Conservation (phyloP, 2,888 invertebrate species). For the Dynastes grantii region DNA sequence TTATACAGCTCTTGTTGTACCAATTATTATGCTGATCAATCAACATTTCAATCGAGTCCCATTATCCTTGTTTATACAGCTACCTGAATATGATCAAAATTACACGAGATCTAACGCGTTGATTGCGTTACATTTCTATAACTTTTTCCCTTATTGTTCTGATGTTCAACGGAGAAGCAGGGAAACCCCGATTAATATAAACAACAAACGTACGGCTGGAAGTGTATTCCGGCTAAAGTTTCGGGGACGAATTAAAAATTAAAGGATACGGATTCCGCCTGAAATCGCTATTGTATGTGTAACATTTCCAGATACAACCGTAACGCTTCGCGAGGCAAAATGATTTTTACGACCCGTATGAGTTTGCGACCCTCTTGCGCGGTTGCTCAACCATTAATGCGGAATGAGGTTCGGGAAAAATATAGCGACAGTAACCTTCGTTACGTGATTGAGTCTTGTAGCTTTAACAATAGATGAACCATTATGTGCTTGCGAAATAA, state of each 20-base stretch:
- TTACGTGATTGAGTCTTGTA: slow-evolving; percentile 36
- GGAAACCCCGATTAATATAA: background rate
- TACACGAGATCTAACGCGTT: too few species aligned
- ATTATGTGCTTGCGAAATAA: background rate
- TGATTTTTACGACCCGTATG: slow-evolving; percentile 36
- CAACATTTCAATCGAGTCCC: too few species aligned
- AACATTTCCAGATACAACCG: slow-evolving; percentile 8
- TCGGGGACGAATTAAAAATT: slow-evolving; percentile 30
- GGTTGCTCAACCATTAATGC: slow-evolving; percentile 23
- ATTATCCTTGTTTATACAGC: too few species aligned
- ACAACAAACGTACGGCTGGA: background rate
- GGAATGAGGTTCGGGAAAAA: slow-evolving; percentile 29
- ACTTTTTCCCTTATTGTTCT: background rate
- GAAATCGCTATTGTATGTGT: slow-evolving; percentile 24
- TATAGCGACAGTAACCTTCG: slow-evolving; percentile 29
- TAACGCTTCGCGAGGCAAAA: slow-evolving; percentile 19
- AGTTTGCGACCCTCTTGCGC: slow-evolving; percentile 2
- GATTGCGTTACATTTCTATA: background rate
- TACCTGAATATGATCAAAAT: too few species aligned
- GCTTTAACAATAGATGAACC: slow-evolving; percentile 21
- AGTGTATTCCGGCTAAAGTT: background rate
- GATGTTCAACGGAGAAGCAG: background rate
- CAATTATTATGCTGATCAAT: too few species aligned
- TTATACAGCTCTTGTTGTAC: too few species aligned
- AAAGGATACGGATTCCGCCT: slow-evolving; percentile 1